These are phyloP conservation scores for Heloderma charlesbogerti DNA, from an alignment of 2,113 vertebrate species.

Conservation along the genomic window DNA sequence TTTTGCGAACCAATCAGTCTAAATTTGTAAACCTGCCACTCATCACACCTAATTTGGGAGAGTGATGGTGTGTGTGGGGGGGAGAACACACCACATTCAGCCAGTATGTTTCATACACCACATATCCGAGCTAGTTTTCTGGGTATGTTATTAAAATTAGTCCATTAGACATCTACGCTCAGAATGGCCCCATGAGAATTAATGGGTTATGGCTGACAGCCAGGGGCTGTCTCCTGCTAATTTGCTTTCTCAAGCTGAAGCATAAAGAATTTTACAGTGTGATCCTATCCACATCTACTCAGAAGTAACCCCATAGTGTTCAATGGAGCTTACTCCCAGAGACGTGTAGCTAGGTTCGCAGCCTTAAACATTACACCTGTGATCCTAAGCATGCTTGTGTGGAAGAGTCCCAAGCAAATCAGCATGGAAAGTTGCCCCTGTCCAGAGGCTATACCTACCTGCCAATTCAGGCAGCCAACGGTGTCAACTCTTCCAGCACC, in stretches of 20 bases:
- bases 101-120: not conserved
- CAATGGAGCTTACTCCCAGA: too few relatives aligned
- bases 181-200: not conserved
- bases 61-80: not conserved
- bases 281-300: not conserved
- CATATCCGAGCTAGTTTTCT: not conserved
- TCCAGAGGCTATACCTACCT: not conserved
- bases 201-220: not conserved
- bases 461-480: not conserved
- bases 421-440: not conserved
- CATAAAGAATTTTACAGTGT: not conserved
- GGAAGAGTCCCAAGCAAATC: not conserved
- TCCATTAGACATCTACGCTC: not conserved
- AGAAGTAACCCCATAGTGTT: too few relatives aligned
- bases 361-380: not conserved
- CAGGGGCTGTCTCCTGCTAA: not conserved
- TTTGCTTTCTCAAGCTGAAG: not conserved
- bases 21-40: slow-evolving; percentile 21
- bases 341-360: too few relatives aligned
- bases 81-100: not conserved
- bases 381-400: not conserved
- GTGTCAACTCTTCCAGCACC: not conserved
- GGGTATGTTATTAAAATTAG: not conserved
- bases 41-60: not conserved
- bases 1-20: not conserved